Conservation (phyloP, 2,113 vertebrate species). For the Salminus brasiliensis region DNA sequence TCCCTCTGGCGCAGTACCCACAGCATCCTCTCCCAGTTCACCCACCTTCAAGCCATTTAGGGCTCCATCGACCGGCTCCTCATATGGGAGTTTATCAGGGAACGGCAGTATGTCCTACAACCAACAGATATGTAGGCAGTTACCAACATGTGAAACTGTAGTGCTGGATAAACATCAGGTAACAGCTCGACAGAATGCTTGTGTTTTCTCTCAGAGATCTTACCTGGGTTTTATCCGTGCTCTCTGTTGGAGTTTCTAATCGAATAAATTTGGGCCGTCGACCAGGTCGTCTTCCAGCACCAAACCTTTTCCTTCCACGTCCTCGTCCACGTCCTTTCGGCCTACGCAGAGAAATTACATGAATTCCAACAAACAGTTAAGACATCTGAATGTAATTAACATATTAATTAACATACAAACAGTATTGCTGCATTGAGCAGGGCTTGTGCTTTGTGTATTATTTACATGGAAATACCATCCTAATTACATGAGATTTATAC, state of each 20-base stretch:
- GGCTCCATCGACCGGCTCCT: conserved; percentile 73
- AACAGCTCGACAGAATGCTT: not conserved
- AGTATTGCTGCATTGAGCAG: too few species aligned
- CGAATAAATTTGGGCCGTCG: conserved; percentile 93
- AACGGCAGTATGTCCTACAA: conserved; percentile 87
- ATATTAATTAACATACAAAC: too few species aligned
- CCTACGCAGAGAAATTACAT: conserved; percentile 65
- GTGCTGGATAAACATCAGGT: not conserved
- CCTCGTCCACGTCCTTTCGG: conserved; percentile 89
- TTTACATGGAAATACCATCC: too few species aligned
- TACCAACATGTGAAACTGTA: not conserved
- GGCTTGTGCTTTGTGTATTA: too few species aligned
- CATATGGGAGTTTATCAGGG: conserved; percentile 82
- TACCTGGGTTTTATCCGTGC: conserved; percentile 77
- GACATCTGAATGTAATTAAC: too few species aligned
- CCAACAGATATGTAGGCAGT: not conserved
- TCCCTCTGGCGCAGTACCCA: conserved; percentile 63
- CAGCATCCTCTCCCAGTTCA: conserved; percentile 71
- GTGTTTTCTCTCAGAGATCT: not conserved
- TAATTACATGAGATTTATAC: too few species aligned
- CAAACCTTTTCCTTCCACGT: conserved; percentile 89
- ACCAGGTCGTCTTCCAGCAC: conserved; percentile 87
- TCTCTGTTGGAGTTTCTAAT: conserved; percentile 82
- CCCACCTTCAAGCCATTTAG: conserved; percentile 86
- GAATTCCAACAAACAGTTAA: not conserved